These are phyloP conservation scores for Catharus minimus DNA, from an alignment of 2,113 vertebrate genomes.

Conservation along the genomic window DNA sequence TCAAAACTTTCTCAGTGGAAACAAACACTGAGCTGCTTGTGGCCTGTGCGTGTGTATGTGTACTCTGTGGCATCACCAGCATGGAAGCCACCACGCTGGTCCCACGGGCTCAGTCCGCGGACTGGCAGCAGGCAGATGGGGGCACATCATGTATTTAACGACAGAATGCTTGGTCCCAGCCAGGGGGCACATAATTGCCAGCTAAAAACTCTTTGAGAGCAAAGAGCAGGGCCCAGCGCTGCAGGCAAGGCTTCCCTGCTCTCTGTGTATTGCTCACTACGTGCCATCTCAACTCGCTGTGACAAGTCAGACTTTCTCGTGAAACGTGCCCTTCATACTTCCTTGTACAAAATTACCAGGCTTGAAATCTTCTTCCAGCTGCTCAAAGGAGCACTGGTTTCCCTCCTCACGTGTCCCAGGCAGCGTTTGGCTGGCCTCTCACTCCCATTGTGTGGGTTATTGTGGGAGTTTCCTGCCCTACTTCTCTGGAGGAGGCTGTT, in stretches of 20 bases:
- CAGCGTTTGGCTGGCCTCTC: constrained; percentile 37
- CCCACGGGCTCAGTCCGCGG: rapidly evolving
- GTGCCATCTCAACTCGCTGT: background rate
- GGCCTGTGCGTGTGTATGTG: rapidly evolving
- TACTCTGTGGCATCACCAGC: background rate
- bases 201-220: background rate
- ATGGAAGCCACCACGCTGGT: background rate
- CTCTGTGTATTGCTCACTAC: background rate
- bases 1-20: constrained; percentile 81
- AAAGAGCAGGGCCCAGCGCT: background rate
- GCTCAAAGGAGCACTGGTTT: constrained; percentile 42
- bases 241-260: background rate
- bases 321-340: constrained; percentile 30
- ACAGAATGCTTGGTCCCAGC: background rate
- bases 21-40: constrained; percentile 58
- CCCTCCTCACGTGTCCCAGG: constrained; percentile 22
- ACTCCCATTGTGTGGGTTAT: constrained; percentile 14
- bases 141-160: background rate
- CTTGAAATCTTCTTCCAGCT: constrained; percentile 53
- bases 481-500: constrained; percentile 62
- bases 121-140: background rate
- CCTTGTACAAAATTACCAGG: constrained; percentile 8
- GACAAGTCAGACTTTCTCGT: background rate
- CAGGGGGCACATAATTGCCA: background rate
- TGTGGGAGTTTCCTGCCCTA: constrained; percentile 67